phyloP scores from a whole-genome alignment of 2,113 vertebrate species.

The Poeciliopsis prolifica region DNA sequence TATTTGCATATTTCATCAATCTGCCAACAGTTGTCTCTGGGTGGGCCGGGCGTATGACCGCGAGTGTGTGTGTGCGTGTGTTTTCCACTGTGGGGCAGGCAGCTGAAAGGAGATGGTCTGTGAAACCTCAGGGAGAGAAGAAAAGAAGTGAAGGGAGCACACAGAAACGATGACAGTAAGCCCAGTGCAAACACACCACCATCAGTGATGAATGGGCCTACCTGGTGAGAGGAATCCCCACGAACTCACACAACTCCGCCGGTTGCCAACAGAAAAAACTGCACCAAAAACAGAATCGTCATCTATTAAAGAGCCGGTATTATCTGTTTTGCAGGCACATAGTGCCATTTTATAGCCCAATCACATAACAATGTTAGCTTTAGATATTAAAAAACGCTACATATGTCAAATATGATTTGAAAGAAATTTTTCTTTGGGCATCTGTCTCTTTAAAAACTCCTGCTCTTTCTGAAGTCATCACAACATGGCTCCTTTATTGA shows the following conservation, averaged over 20 bases:
- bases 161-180: slow-evolving; percentile 46
- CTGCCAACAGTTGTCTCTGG: slow-evolving; percentile 55
- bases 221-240: slow-evolving; percentile 44
- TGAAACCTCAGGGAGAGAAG: slow-evolving; percentile 34
- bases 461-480: too few species aligned
- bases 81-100: slow-evolving; percentile 46
- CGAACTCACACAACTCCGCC: slow-evolving; percentile 15
- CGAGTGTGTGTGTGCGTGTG: slow-evolving; percentile 24
- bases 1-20: slow-evolving; percentile 71
- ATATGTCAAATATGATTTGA: too few species aligned
- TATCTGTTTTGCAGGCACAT: too few species aligned
- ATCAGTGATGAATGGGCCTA: slow-evolving; percentile 54
- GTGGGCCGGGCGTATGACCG: slow-evolving; percentile 49
- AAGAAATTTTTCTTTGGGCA: too few species aligned
- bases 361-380: too few species aligned
- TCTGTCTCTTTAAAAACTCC: too few species aligned
- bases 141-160: slow-evolving; percentile 36
- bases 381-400: too few species aligned
- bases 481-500: too few species aligned
- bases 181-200: slow-evolving; percentile 41
- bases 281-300: slow-evolving; percentile 42
- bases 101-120: slow-evolving; percentile 49
- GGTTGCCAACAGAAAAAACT: slow-evolving; percentile 57
- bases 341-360: too few species aligned
- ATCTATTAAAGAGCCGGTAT: slow-evolving; percentile 36